Evolutionary conservation across 2,113 vertebrate genomes (phyloP).

Genomic region (Chaenogobius annularis): DNA sequence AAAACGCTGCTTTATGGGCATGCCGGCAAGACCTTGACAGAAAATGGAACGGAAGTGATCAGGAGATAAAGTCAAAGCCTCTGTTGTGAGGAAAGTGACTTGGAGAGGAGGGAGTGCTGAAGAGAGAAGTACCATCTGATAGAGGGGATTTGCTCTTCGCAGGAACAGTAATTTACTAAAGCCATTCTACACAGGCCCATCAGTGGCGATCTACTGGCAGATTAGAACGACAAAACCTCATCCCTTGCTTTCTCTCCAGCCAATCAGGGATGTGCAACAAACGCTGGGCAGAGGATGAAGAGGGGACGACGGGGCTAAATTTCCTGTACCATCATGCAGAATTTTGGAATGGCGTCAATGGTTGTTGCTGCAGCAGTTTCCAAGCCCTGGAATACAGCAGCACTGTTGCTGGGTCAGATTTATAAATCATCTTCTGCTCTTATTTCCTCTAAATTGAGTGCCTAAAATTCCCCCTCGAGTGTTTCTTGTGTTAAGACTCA

Average conservation of each 20-base stretch:
- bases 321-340: constrained; percentile 34
- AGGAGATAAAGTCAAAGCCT: constrained; percentile 60
- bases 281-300: constrained; percentile 53
- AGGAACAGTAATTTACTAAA: constrained; percentile 78
- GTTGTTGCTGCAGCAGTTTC: constrained; percentile 27
- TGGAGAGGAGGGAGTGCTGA: constrained; percentile 51
- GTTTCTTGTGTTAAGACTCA: background rate
- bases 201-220: constrained; percentile 72
- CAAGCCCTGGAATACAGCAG: background rate
- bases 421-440: constrained; percentile 50
- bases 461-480: background rate
- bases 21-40: constrained; percentile 17
- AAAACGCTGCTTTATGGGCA: constrained; percentile 15
- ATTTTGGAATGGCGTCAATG: constrained; percentile 33
- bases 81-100: constrained; percentile 53
- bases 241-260: constrained; percentile 60
- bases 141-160: constrained; percentile 73
- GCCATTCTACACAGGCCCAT: constrained; percentile 74
- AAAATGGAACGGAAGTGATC: constrained; percentile 33
- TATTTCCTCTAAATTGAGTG: constrained; percentile 42
- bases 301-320: constrained; percentile 46
- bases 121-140: constrained; percentile 67
- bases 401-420: constrained; percentile 40
- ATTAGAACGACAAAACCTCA: constrained; percentile 72
- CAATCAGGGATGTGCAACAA: constrained; percentile 54